A percentile compares a stretch with the other conserved stretches of the same genome.
These are phyloP conservation scores for Hirtodrosophila alboralis DNA, from an alignment of 2,888 invertebrate species.

Conservation along the genomic window DNA sequence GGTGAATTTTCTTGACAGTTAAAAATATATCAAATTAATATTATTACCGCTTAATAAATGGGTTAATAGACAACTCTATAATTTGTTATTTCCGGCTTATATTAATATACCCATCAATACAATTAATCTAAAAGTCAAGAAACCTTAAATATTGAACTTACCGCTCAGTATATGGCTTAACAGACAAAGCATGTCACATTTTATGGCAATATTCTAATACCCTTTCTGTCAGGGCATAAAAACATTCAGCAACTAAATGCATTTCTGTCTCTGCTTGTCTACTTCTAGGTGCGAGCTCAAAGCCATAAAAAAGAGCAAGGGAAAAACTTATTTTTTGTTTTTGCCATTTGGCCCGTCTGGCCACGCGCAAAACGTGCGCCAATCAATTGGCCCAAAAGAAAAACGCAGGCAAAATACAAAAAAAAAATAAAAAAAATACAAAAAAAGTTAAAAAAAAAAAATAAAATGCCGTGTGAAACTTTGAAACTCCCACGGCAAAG, in stretches of 20 bases:
- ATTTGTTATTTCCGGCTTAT: no score
- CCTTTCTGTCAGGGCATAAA: no score
- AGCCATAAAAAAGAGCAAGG: conserved; percentile 7
- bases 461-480: conserved; percentile 63
- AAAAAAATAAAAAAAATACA: conserved; percentile 11
- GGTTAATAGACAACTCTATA: no score
- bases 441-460: conserved; percentile 11
- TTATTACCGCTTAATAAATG: no score
- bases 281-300: conserved; percentile 4
- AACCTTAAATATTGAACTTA: no score
- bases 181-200: no score
- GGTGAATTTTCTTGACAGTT: no score
- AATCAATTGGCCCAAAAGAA: conserved; percentile 64
- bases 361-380: conserved; percentile 78
- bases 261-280: conserved; percentile 6
- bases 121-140: no score
- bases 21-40: no score
- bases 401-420: conserved; percentile 7
- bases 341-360: conserved; percentile 22
- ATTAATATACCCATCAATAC: no score
- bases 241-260: conserved; percentile 28
- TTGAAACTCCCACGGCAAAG: conserved; percentile 70
- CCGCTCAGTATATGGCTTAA: no score
- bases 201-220: no score
- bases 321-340: conserved; percentile 9